A percentile compares a stretch with the other conserved stretches of the same genome.
These are phyloP conservation scores for Chlorospingus semifuscus DNA, from an alignment of 2,797 vertebrate species.

Conservation along the genomic window DNA sequence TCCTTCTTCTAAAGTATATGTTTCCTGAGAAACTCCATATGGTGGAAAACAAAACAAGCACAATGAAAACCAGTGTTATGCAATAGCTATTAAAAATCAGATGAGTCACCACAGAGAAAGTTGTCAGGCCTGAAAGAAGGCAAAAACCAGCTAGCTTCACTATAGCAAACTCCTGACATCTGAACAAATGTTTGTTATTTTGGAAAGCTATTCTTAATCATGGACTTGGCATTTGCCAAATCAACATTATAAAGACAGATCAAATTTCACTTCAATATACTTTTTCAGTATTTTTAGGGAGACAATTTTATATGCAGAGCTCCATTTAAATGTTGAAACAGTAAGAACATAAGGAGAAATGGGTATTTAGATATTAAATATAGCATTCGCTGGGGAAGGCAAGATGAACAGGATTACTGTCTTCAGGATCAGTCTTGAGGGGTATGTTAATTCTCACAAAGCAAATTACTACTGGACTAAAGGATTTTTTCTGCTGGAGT, in stretches of 20 bases:
- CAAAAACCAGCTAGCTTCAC: neutral
- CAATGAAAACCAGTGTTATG: slow-evolving; percentile 33
- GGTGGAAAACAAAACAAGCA: slow-evolving; percentile 42
- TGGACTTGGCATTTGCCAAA: neutral
- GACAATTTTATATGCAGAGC: neutral
- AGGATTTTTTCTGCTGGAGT: neutral
- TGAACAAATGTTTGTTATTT: neutral
- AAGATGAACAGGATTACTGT: neutral
- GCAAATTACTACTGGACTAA: neutral
- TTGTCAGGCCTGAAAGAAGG: slow-evolving; percentile 16
- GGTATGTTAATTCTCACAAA: neutral
- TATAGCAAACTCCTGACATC: neutral
- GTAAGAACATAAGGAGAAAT: neutral
- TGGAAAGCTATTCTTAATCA: neutral
- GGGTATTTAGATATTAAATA: neutral
- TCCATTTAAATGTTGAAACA: neutral
- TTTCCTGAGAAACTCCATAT: slow-evolving; percentile 33
- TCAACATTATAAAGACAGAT: neutral
- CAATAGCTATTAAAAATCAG: slow-evolving; percentile 54
- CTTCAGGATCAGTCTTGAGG: neutral
- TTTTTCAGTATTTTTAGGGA: neutral
- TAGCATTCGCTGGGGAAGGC: neutral
- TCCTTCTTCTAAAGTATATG: neutral
- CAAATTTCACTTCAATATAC: neutral
- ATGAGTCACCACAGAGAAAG: slow-evolving; percentile 34